Evolutionary conservation across 2,797 vertebrate species (phyloP).

Genomic region (Enteromius treurensis): DNA sequence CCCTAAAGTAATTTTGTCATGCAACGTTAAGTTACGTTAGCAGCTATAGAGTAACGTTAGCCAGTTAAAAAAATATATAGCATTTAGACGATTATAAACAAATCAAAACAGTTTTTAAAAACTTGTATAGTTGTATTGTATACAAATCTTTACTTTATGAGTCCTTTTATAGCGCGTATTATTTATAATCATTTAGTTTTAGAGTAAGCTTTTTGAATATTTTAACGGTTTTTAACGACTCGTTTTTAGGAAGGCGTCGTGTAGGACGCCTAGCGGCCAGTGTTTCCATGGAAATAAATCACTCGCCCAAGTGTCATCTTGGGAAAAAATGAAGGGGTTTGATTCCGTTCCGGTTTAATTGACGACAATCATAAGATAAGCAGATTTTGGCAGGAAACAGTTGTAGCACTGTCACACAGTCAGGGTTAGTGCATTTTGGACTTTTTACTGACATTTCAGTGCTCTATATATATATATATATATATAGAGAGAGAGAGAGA

Average conservation of each 20-base stretch:
- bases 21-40: too few relatives aligned
- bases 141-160: too few relatives aligned
- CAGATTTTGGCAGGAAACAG: not conserved
- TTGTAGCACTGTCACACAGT: not conserved
- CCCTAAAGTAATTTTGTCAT: not conserved
- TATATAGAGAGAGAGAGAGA: too few relatives aligned
- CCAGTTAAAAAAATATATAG: not conserved
- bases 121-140: not conserved
- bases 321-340: not conserved
- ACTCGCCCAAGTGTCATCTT: not conserved
- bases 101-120: conserved; percentile 8
- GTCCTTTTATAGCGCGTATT: not conserved
- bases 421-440: not conserved
- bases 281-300: not conserved
- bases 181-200: not conserved
- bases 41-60: too few relatives aligned
- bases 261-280: not conserved
- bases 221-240: not conserved
- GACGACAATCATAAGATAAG: not conserved
- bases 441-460: not conserved
- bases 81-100: not conserved
- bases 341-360: not conserved
- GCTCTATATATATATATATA: not conserved
- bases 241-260: not conserved
- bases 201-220: not conserved